A percentile compares a stretch with the other conserved stretches of the same genome.
Evolutionary conservation across 2,888 invertebrate species (phyloP).

Genomic region (Gari tellinella): DNA sequence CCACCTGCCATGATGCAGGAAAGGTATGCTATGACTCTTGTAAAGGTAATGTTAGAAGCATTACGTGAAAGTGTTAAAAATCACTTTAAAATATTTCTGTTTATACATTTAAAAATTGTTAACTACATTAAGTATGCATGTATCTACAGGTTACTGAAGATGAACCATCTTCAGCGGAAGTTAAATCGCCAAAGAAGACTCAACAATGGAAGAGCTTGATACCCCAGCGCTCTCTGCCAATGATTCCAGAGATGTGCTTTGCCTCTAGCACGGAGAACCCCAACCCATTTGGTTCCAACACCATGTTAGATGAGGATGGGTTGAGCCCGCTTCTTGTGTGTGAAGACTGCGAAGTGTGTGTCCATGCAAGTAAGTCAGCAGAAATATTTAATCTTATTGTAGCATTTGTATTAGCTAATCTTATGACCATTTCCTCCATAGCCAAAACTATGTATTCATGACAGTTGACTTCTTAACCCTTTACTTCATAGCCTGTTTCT

Average conservation of each 20-base stretch:
- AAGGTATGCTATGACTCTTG: no score
- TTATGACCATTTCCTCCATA: no score
- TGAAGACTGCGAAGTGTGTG: slow-evolving; percentile 86
- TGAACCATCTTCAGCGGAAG: not conserved
- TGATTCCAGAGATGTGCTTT: slow-evolving; percentile 83
- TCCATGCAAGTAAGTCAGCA: slow-evolving; percentile 86
- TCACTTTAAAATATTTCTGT: no score
- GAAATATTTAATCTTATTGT: slow-evolving; percentile 1
- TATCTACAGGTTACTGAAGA: not conserved
- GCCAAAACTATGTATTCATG: no score
- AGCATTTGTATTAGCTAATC: not conserved
- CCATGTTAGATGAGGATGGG: slow-evolving; percentile 75
- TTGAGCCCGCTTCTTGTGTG: slow-evolving; percentile 86
- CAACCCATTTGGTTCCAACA: slow-evolving; percentile 68
- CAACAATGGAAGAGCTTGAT: not conserved
- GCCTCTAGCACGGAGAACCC: slow-evolving; percentile 75
- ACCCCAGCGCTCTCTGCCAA: slow-evolving; percentile 70
- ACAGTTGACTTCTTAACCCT: no score
- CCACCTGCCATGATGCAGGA: no score
- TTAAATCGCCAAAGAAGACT: not conserved
- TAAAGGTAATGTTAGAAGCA: no score
- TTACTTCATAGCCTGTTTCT: no score
- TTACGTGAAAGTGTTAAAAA: no score
- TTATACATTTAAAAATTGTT: no score
- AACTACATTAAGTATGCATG: no score